Evolutionary conservation across 2,888 invertebrate genomes (phyloP), one percentile per base, ranked within the genome.

Genomic region (Mythimna vitellina): DNA sequence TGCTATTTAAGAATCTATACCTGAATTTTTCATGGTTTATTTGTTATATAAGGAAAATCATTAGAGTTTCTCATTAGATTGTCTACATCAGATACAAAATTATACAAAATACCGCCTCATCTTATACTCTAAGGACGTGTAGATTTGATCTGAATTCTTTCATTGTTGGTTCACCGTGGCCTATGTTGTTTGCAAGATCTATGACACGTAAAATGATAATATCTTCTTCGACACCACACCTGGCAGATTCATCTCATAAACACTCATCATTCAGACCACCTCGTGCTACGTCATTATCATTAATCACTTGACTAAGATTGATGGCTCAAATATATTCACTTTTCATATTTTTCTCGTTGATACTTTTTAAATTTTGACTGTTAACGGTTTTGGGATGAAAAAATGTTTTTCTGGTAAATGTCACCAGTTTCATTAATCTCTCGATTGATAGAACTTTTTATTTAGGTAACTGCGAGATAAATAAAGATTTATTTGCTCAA

Each of bases 291-390:
- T 80, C 86, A 86, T 86, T 78, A 86, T 84, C 90, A 88, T 90
- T 86, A 87, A 90, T 90, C 82, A 49, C 77, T 65, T 75, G 89
- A 89, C 87, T 83, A 84, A 86, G 90, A 90, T 88, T 83, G 86
- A 90, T 90, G 86, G 73, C 76, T 69, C 70, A 66, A 82, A 83
- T 80, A 83, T 87, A 83, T 84, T 84, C 81, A 80, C 78, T 87
- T 86, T 80, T 85, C 71, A 79, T 83, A 80, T 76, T 87, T 87
- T 83, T 84, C 54, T 69, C 70, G 77, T 67, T 76, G 70, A 54
- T 35, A 54, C 42, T 54, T 32, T 67, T 79, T 42, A 53, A 20
- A 83, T 83, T 69, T 74, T 65, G 58, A 64, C 58, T 66, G 65
- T 80, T 38, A 42, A 32, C 53, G 29, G 35, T 65, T 42, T 65